A percentile compares a stretch with the other conserved stretches of the same genome.
These are phyloP conservation scores for Pseudorhombus dupliciocellatus DNA, from an alignment of 2,113 vertebrate species.

Conservation along the genomic window DNA sequence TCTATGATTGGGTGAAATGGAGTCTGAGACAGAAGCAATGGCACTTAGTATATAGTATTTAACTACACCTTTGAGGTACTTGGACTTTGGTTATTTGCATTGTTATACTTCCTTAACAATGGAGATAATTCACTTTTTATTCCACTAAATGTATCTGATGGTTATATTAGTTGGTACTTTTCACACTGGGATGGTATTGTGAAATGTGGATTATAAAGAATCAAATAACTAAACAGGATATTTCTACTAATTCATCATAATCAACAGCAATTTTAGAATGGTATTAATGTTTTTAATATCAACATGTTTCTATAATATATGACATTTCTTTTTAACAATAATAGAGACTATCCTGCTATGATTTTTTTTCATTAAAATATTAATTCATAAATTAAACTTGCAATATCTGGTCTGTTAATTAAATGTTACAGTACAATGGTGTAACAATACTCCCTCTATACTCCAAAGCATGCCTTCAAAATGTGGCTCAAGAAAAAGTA, in stretches of 20 bases:
- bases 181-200: neutral
- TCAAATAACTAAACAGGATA: neutral
- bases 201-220: neutral
- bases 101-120: too few relatives aligned
- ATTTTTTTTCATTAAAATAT: too few relatives aligned
- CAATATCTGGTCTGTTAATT: too few relatives aligned
- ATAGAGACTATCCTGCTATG: neutral
- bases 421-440: too few relatives aligned
- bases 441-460: neutral
- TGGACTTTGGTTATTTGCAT: too few relatives aligned
- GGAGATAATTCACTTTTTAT: too few relatives aligned
- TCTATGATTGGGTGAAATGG: neutral
- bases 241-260: neutral
- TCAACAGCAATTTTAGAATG: neutral
- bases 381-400: too few relatives aligned
- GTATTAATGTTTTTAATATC: conserved; percentile 2
- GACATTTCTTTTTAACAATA: neutral
- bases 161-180: neutral
- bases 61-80: too few relatives aligned
- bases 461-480: too few relatives aligned
- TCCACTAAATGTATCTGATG: too few relatives aligned
- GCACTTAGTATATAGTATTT: too few relatives aligned
- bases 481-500: too few relatives aligned
- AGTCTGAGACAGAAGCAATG: neutral
- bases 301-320: neutral